These are phyloP conservation scores for Platyrinchus mystaceus DNA, from an alignment of 2,797 vertebrate genomes.

Conservation along the genomic window DNA sequence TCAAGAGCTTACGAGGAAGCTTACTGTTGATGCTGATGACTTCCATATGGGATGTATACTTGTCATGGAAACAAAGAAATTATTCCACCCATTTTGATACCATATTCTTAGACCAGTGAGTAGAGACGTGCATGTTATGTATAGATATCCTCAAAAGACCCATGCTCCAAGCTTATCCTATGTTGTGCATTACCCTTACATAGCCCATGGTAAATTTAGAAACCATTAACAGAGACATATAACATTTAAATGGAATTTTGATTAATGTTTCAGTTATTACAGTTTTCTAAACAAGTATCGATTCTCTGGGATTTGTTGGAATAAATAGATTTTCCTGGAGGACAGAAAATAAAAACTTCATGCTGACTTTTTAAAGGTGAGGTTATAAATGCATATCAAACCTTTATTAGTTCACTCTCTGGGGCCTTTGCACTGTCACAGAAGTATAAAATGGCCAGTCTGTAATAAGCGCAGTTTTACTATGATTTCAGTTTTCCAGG, in stretches of 20 bases:
- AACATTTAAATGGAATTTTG: background rate
- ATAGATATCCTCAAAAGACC: background rate
- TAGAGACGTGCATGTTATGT: background rate
- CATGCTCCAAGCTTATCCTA: background rate
- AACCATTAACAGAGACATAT: background rate
- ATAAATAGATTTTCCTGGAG: slow-evolving; percentile 2
- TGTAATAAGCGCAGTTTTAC: background rate
- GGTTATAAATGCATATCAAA: background rate
- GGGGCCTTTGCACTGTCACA: background rate
- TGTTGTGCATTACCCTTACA: background rate
- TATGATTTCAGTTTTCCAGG: background rate
- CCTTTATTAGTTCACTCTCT: background rate
- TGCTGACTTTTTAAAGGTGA: background rate
- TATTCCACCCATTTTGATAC: background rate
- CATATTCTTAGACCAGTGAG: background rate
- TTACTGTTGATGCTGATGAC: slow-evolving; percentile 20
- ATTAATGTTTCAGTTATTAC: background rate
- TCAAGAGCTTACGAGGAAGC: slow-evolving; percentile 16
- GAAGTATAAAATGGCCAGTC: background rate
- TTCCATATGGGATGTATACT: slow-evolving; percentile 1
- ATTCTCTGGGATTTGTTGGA: background rate
- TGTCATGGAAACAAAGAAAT: background rate
- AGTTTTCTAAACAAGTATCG: background rate
- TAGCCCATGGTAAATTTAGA: background rate
- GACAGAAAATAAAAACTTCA: background rate